These are phyloP conservation scores for Triplophysa siluroides DNA, from an alignment of 2,113 vertebrate genomes.

Conservation along the genomic window DNA sequence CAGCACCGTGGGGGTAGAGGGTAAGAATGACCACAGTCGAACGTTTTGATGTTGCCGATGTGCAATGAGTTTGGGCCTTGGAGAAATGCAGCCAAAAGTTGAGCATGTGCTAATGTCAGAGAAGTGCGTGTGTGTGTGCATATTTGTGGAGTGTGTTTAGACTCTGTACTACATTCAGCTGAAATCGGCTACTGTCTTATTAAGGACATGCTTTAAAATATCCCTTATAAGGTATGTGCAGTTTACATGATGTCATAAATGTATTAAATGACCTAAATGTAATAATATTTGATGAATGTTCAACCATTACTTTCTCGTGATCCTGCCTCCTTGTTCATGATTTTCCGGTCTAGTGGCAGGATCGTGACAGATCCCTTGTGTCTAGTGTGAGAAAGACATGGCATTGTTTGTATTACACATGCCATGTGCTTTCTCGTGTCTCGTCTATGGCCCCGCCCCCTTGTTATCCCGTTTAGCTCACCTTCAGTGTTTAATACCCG, in stretches of 20 bases:
- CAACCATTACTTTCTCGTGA: too few relatives aligned
- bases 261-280: background rate
- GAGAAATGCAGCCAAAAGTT: conserved; percentile 64
- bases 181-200: background rate
- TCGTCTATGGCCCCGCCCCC: too few relatives aligned
- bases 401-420: too few relatives aligned
- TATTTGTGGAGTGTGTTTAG: too few relatives aligned
- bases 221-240: background rate
- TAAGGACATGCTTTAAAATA: background rate
- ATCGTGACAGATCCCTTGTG: too few relatives aligned
- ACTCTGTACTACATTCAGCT: background rate
- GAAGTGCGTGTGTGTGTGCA: background rate
- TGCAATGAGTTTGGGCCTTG: conserved; percentile 65
- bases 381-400: too few relatives aligned
- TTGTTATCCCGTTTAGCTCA: too few relatives aligned
- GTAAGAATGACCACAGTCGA: conserved; percentile 62
- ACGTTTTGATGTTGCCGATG: conserved; percentile 59
- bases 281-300: conserved; percentile 11
- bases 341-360: too few relatives aligned
- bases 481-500: too few relatives aligned
- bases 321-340: too few relatives aligned
- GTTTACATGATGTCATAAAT: background rate
- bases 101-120: conserved; percentile 15
- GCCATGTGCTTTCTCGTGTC: too few relatives aligned
- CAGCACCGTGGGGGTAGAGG: conserved; percentile 45